phyloP scores from a whole-genome alignment of 2,113 vertebrate species.

The Cebus imitator region DNA sequence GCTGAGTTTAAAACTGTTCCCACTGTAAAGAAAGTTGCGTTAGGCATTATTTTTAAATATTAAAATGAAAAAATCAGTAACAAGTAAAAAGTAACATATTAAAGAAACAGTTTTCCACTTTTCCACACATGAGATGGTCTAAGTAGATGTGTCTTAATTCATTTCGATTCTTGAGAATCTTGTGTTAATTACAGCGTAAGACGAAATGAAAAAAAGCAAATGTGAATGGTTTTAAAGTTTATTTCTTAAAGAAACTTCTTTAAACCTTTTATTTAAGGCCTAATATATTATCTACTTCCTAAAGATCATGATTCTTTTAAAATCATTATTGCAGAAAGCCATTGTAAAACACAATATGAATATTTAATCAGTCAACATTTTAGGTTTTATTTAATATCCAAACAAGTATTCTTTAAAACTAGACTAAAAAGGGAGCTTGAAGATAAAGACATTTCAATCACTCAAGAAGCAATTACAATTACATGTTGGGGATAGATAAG shows the following conservation, averaged over 20 bases:
- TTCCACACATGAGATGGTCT: not conserved
- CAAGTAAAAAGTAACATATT: not conserved
- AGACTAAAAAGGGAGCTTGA: not conserved
- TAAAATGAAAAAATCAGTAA: not conserved
- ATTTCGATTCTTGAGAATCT: not conserved
- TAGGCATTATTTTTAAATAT: not conserved
- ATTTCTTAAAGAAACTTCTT: not conserved
- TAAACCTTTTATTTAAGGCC: not conserved
- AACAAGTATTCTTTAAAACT: not conserved
- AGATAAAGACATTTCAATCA: not conserved
- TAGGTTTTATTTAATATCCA: not conserved
- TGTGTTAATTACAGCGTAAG: not conserved
- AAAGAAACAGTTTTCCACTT: not conserved
- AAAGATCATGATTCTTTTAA: not conserved
- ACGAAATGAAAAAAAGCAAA: not conserved
- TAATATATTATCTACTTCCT: not conserved
- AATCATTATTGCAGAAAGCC: not conserved
- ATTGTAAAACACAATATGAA: not conserved
- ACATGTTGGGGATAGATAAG: not conserved
- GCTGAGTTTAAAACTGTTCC: not conserved
- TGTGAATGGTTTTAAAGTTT: not conserved
- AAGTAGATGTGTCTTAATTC: not conserved
- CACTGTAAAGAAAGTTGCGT: not conserved
- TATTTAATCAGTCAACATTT: not conserved
- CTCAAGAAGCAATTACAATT: not conserved